phyloP scores from a whole-genome alignment of 2,113 vertebrate species.

The Charina bottae region DNA sequence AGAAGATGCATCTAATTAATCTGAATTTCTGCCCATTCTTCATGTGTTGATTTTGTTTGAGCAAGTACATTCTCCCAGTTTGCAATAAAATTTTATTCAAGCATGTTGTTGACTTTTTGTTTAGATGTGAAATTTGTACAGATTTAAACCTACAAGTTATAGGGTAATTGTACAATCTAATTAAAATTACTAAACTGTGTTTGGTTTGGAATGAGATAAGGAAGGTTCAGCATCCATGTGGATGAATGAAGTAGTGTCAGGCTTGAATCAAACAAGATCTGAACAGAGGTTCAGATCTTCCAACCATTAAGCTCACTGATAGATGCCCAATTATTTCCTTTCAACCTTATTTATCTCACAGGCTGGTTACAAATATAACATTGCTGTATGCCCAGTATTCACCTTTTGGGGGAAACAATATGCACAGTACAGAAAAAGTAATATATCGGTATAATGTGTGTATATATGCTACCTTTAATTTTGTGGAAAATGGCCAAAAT shows the following conservation, averaged over 20 bases:
- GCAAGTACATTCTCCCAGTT: slow-evolving; percentile 38
- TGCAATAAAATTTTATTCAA: slow-evolving; percentile 29
- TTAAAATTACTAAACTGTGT: neutral
- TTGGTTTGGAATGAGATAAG: neutral
- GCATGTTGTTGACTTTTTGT: neutral
- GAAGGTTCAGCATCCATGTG: neutral
- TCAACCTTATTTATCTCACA: neutral
- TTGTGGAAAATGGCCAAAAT: neutral
- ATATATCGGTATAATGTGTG: neutral
- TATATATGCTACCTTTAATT: neutral
- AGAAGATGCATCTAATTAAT: slow-evolving; percentile 44
- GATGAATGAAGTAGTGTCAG: neutral
- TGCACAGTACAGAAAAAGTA: neutral
- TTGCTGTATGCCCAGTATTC: neutral
- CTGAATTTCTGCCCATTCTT: slow-evolving; percentile 23
- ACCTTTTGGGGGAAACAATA: neutral
- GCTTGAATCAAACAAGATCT: neutral
- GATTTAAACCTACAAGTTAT: slow-evolving; percentile 1
- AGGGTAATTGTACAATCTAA: neutral
- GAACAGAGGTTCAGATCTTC: too few species aligned
- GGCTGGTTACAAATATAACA: neutral
- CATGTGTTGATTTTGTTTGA: slow-evolving; percentile 41
- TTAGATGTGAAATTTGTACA: neutral
- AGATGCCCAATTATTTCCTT: neutral
- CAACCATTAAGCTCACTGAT: neutral